phyloP scores from a whole-genome alignment of 1,140 invertebrate species.

The Drosophila guanche region DNA sequence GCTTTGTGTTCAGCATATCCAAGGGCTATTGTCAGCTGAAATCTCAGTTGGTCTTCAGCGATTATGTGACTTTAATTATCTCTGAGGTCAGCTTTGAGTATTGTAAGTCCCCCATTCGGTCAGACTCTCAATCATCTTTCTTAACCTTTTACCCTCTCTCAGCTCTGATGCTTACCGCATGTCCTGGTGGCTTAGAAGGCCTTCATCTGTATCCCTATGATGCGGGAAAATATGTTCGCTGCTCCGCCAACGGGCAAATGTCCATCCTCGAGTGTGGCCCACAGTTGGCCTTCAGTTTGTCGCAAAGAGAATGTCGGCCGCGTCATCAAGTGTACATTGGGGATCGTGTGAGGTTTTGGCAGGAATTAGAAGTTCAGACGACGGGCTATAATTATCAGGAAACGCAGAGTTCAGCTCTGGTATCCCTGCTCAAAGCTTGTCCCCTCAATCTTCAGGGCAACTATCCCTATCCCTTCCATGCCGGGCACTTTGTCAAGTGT shows the following conservation, averaged over 20 bases:
- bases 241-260: constrained; percentile 44
- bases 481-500: constrained; percentile 61
- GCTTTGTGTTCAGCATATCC: constrained; percentile 87
- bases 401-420: constrained; percentile 8
- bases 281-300: constrained; percentile 51
- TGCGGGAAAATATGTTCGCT: constrained; percentile 62
- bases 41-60: constrained; percentile 83
- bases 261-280: constrained; percentile 51
- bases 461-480: constrained; percentile 71
- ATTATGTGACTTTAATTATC: constrained; percentile 66
- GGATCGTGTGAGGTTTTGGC: constrained; percentile 47
- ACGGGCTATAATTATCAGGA: constrained; percentile 29
- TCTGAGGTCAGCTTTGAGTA: constrained; percentile 61
- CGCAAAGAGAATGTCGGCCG: constrained; percentile 29
- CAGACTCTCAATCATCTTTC: not conserved
- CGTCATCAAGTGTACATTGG: constrained; percentile 6
- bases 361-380: constrained; percentile 35
- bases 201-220: constrained; percentile 74
- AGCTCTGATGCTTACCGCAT: constrained; percentile 59
- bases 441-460: constrained; percentile 45
- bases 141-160: not conserved
- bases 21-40: constrained; percentile 86
- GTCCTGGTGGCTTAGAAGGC: constrained; percentile 55
- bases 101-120: constrained; percentile 59
- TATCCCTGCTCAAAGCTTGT: constrained; percentile 43